Evolutionary conservation across 1,140 invertebrate genomes (phyloP).

Genomic region (Bombus haemorrhoidalis): DNA sequence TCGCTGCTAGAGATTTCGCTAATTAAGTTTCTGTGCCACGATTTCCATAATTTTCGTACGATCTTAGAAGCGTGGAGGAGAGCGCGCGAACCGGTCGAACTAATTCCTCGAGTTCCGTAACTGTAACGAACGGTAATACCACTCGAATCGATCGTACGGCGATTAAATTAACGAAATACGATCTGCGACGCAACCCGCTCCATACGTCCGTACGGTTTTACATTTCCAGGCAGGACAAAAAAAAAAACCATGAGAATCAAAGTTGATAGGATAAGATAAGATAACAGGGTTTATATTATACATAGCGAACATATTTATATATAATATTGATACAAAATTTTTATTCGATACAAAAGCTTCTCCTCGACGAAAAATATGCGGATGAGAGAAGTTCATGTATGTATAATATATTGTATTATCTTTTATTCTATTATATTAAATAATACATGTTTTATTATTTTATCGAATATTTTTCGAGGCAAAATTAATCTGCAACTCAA

Average conservation of each 20-base stretch:
- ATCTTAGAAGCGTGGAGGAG: neutral
- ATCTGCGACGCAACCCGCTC: neutral
- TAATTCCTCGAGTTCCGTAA: conserved; percentile 30
- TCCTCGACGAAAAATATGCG: too few species aligned
- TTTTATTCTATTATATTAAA: neutral
- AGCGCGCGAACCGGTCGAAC: neutral
- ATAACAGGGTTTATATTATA: too few species aligned
- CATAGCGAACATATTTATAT: too few species aligned
- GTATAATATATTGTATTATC: neutral
- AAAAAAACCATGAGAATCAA: too few species aligned
- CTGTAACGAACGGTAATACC: conserved; percentile 20
- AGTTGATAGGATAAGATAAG: too few species aligned
- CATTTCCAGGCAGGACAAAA: too few species aligned
- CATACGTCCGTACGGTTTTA: neutral
- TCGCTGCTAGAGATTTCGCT: neutral
- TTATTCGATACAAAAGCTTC: too few species aligned
- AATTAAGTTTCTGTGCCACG: conserved; percentile 9
- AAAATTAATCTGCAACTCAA: neutral
- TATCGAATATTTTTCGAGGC: neutral
- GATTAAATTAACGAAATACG: conserved; percentile 5
- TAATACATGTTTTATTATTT: neutral
- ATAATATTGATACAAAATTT: neutral
- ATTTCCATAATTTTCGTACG: conserved; percentile 29
- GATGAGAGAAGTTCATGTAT: too few species aligned
- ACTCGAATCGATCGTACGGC: conserved; percentile 13